Evolutionary conservation across 2,113 vertebrate species (phyloP).

Genomic region (Calidris pugnax): DNA sequence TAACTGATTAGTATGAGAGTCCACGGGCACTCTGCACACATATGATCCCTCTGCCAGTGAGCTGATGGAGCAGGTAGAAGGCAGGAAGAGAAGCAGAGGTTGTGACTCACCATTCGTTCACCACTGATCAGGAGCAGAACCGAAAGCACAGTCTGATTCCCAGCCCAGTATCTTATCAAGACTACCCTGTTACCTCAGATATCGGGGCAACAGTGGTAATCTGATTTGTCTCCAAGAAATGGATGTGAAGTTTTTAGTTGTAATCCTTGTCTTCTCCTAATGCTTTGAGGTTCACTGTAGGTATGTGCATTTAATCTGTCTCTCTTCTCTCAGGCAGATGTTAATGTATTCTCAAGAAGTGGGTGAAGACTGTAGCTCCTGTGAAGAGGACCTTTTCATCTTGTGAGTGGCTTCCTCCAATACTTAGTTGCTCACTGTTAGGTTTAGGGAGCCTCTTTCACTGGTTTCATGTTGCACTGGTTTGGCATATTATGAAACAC

Average conservation of each 20-base stretch:
- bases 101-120: background rate
- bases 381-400: constrained; percentile 97
- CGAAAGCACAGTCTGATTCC: background rate
- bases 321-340: constrained; percentile 84
- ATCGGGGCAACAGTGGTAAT: background rate
- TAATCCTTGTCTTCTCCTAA: background rate
- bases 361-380: constrained; percentile 87
- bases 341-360: constrained; percentile 96
- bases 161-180: background rate
- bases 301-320: background rate
- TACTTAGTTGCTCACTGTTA: background rate
- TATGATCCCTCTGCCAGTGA: background rate
- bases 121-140: background rate
- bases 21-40: background rate
- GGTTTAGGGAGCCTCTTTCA: background rate
- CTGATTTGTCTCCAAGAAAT: background rate
- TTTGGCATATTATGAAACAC: background rate
- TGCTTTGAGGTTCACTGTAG: background rate
- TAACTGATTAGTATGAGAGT: background rate
- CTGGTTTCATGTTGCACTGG: background rate
- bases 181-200: background rate
- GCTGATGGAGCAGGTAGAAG: background rate
- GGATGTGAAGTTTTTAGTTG: background rate
- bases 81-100: background rate
- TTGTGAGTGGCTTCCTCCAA: constrained; percentile 82